Evolutionary conservation across 1,140 invertebrate species (phyloP).

Genomic region (Drosophila tani): DNA sequence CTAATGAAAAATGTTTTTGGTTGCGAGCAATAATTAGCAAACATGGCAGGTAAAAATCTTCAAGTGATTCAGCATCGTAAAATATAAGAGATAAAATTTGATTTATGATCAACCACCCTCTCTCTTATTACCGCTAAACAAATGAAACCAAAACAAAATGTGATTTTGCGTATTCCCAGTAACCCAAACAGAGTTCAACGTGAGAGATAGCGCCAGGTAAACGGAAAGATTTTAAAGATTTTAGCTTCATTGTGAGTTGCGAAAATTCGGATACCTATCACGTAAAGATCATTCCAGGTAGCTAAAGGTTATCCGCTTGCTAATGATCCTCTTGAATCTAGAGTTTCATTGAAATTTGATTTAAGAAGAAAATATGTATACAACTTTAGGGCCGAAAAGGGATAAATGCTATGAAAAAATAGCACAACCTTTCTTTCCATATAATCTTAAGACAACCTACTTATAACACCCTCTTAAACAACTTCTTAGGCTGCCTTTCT

Average conservation of each 20-base stretch:
- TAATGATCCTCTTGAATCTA: background rate
- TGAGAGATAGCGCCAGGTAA: conserved; percentile 32
- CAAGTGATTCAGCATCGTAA: conserved; percentile 21
- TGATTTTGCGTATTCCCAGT: conserved; percentile 35
- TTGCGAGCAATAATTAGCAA: background rate
- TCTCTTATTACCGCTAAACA: conserved; percentile 23
- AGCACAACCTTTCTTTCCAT: background rate
- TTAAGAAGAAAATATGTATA: too few relatives aligned
- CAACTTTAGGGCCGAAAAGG: background rate
- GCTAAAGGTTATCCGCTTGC: background rate
- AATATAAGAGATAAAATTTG: conserved; percentile 10
- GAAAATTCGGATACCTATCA: background rate
- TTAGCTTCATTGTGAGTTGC: conserved; percentile 6
- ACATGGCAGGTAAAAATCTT: background rate
- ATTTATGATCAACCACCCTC: conserved; percentile 16
- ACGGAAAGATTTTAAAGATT: background rate
- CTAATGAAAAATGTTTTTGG: too few relatives aligned
- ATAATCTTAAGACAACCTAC: background rate
- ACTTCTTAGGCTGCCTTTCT: background rate
- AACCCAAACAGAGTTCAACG: conserved; percentile 17
- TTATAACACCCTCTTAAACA: background rate
- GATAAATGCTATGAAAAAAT: background rate
- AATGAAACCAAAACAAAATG: conserved; percentile 18
- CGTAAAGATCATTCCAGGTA: conserved; percentile 21
- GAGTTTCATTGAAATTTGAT: too few relatives aligned